These are phyloP conservation scores for Microctenopoma lineatum DNA, from an alignment of 2,797 vertebrate species.

Conservation along the genomic window DNA sequence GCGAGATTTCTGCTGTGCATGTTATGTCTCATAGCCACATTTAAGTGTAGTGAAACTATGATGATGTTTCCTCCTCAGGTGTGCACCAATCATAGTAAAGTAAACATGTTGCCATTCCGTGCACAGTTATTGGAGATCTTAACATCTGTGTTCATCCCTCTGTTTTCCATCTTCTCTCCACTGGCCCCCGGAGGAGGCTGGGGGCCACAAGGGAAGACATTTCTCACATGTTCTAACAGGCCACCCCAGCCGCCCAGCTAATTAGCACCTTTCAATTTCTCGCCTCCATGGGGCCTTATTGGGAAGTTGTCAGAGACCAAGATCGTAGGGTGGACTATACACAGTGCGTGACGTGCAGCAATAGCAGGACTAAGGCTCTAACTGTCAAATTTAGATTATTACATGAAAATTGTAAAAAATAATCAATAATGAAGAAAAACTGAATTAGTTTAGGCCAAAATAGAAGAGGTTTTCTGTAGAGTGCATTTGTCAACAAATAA, in stretches of 20 bases:
- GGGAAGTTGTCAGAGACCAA: constrained; percentile 30
- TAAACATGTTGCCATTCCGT: constrained; percentile 78
- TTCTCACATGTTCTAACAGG: constrained; percentile 73
- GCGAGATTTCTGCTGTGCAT: background rate
- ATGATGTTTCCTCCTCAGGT: constrained; percentile 60
- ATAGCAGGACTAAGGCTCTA: background rate
- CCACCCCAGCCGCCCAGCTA: constrained; percentile 46
- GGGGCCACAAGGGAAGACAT: constrained; percentile 51
- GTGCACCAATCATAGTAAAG: constrained; percentile 65
- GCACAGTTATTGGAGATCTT: constrained; percentile 46
- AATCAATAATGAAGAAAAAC: background rate
- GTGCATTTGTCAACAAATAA: constrained; percentile 49
- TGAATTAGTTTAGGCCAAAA: constrained; percentile 13
- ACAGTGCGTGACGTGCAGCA: background rate
- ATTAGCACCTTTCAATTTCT: constrained; percentile 73
- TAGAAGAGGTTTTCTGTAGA: constrained; percentile 1
- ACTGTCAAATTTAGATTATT: constrained; percentile 9
- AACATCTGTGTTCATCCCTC: constrained; percentile 56
- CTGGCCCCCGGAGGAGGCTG: constrained; percentile 36
- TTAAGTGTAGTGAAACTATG: background rate
- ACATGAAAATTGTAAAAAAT: background rate
- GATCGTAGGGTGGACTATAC: constrained; percentile 15
- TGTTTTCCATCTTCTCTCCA: constrained; percentile 65
- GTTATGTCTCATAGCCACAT: background rate
- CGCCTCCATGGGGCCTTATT: constrained; percentile 31